Conservation (phyloP, 2,888 invertebrate species). For the Polietes domitor region DNA sequence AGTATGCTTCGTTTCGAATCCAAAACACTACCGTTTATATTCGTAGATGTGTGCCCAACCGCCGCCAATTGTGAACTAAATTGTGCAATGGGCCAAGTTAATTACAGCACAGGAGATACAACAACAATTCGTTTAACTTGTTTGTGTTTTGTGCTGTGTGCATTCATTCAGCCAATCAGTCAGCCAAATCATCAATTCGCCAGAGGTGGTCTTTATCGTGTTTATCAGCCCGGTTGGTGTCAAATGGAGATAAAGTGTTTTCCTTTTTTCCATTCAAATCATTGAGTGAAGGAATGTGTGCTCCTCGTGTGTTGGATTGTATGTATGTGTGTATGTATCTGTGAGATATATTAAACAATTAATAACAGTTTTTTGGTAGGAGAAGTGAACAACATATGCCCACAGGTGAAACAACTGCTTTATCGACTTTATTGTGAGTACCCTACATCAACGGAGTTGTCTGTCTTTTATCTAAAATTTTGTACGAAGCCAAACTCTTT, state of each 20-base stretch:
- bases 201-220: slow-evolving; percentile 55
- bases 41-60: slow-evolving; percentile 41
- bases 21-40: slow-evolving; percentile 41
- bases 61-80: slow-evolving; percentile 54
- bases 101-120: slow-evolving; percentile 41
- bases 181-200: slow-evolving; percentile 38
- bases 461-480: too few species aligned
- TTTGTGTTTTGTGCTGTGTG: not conserved
- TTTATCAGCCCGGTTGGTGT: slow-evolving; percentile 27
- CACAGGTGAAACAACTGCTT: too few species aligned
- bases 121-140: not conserved
- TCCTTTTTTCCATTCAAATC: too few species aligned
- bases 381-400: too few species aligned
- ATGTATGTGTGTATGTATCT: not conserved
- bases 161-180: slow-evolving; percentile 32
- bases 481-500: too few species aligned
- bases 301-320: too few species aligned
- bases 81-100: slow-evolving; percentile 53
- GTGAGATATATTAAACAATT: slow-evolving; percentile 34
- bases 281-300: not conserved
- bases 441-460: too few species aligned
- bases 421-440: too few species aligned
- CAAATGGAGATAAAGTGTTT: slow-evolving; percentile 31
- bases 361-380: too few species aligned
- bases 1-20: slow-evolving; percentile 12